Conservation (phyloP, 1,140 invertebrate genomes). For the Drosophila ambigua region DNA sequence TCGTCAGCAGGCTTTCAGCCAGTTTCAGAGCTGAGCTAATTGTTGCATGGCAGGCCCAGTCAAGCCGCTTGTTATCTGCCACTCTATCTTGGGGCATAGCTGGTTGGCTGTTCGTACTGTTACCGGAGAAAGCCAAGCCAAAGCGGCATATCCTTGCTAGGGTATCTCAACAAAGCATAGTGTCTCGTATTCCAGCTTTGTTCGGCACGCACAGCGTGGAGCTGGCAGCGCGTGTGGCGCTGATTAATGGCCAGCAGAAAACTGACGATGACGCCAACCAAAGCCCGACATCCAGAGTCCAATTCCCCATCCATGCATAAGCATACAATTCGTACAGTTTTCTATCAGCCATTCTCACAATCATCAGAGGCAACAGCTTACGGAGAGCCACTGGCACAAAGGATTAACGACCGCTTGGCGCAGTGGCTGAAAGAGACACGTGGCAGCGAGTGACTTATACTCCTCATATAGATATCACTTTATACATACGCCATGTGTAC, state of each 20-base stretch:
- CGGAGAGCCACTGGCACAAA: neutral
- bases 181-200: conserved; percentile 22
- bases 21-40: conserved; percentile 46
- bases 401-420: neutral
- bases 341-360: neutral
- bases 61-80: conserved; percentile 2
- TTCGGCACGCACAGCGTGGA: conserved; percentile 1
- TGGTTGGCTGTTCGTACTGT: neutral
- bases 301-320: neutral
- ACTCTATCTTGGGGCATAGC: neutral
- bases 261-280: conserved; percentile 43
- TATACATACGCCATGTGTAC: conserved; percentile 33
- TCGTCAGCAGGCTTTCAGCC: conserved; percentile 12
- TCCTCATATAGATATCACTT: conserved; percentile 48
- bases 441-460: neutral
- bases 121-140: too few relatives aligned
- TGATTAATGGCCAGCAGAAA: conserved; percentile 46
- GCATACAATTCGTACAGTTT: conserved; percentile 2
- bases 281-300: conserved; percentile 31
- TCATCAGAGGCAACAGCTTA: conserved; percentile 29
- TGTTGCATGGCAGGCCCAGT: conserved; percentile 39
- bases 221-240: conserved; percentile 22
- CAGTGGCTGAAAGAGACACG: neutral
- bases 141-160: conserved; percentile 18
- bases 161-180: conserved; percentile 30